These are phyloP conservation scores for Synanthedon formicaeformis DNA, from an alignment of 2,888 invertebrate genomes.

Conservation along the genomic window DNA sequence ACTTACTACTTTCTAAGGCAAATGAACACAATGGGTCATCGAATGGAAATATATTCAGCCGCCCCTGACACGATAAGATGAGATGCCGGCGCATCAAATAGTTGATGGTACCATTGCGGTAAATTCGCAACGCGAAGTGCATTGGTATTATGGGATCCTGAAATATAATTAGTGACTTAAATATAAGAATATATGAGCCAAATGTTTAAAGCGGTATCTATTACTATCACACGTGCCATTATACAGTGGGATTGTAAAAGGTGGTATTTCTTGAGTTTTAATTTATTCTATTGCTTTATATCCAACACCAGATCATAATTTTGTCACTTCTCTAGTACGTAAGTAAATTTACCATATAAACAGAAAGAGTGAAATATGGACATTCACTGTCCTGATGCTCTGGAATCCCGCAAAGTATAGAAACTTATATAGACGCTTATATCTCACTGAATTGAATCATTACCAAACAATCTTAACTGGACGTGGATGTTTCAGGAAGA, in stretches of 20 bases:
- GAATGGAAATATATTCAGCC: conserved; percentile 94
- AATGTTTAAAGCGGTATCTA: neutral
- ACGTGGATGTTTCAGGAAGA: too few species aligned
- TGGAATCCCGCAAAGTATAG: too few species aligned
- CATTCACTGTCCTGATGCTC: too few species aligned
- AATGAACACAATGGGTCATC: conserved; percentile 96
- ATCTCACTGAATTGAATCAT: too few species aligned
- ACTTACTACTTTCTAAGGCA: conserved; percentile 97
- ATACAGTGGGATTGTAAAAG: neutral
- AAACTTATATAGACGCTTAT: too few species aligned
- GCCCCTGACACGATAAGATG: conserved; percentile 92
- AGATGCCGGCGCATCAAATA: conserved; percentile 94
- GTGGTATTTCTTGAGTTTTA: neutral
- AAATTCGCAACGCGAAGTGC: conserved; percentile 92
- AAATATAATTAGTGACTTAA: conserved; percentile 25
- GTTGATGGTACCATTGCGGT: conserved; percentile 92
- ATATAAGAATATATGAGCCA: neutral
- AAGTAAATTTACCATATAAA: too few species aligned
- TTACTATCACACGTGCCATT: neutral
- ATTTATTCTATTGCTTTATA: too few species aligned
- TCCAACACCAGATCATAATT: too few species aligned
- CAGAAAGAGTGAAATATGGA: too few species aligned
- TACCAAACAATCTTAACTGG: too few species aligned
- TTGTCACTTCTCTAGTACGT: too few species aligned
- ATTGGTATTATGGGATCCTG: conserved; percentile 90